Conservation (phyloP, 2,113 vertebrate species). For the Actenoides lindsayi region DNA sequence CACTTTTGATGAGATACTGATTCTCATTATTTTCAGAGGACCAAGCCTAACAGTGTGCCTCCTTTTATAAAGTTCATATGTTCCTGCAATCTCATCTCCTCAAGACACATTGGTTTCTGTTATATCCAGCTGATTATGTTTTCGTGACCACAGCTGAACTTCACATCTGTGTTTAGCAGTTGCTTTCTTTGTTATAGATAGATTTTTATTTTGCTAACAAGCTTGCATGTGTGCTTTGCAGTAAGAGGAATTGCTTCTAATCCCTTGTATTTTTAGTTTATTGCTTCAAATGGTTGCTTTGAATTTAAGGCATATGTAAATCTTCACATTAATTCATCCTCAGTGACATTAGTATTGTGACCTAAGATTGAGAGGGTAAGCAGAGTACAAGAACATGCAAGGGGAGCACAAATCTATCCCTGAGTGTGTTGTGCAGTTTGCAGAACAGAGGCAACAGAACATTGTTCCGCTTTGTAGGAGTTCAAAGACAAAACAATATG, state of each 20-base stretch:
- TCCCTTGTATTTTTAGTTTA: neutral
- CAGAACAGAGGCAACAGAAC: neutral
- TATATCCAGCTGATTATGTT: neutral
- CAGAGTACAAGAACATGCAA: neutral
- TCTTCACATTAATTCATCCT: neutral
- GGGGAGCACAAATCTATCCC: neutral
- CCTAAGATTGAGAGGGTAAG: neutral
- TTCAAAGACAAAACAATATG: neutral
- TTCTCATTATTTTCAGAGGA: conserved; percentile 40
- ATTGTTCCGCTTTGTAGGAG: neutral
- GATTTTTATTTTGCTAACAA: neutral
- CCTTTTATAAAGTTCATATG: conserved; percentile 20
- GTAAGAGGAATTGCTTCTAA: neutral
- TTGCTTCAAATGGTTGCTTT: neutral
- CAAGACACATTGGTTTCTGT: conserved; percentile 1
- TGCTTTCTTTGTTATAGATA: neutral
- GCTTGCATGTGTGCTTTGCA: neutral
- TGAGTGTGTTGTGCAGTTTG: neutral
- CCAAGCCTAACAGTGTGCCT: neutral
- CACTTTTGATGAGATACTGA: conserved; percentile 36
- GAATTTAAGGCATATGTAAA: neutral
- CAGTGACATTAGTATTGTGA: neutral
- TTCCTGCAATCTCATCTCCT: conserved; percentile 14
- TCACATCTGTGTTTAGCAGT: neutral
- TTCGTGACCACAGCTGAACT: conserved; percentile 16